Conservation (phyloP, 2,888 invertebrate species). For the Gastrophysa polygoni region DNA sequence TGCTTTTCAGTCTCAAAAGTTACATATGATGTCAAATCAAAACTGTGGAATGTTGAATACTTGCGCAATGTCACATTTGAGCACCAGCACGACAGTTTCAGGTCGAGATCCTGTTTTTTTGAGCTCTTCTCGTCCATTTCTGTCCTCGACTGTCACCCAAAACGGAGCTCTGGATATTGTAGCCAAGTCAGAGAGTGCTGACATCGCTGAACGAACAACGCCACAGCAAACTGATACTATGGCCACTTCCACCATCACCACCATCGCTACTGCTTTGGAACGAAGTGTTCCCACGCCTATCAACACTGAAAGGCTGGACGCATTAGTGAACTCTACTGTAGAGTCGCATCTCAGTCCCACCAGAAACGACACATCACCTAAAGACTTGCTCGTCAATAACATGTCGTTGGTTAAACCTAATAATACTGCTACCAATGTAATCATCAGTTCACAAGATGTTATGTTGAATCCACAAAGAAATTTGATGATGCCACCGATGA, state of each 20-base stretch:
- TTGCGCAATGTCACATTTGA: conserved; percentile 30
- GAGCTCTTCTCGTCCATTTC: conserved; percentile 41
- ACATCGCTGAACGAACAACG: conserved; percentile 43
- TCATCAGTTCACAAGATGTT: conserved; percentile 53
- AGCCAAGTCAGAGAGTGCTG: conserved; percentile 50
- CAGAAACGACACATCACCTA: conserved; percentile 40
- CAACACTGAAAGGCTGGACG: conserved; percentile 63
- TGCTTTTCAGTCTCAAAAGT: conserved; percentile 30
- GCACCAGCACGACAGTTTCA: conserved; percentile 23
- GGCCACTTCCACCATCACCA: conserved; percentile 57
- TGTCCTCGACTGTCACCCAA: conserved; percentile 39
- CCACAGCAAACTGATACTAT: conserved; percentile 40
- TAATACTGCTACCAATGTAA: conserved; percentile 29
- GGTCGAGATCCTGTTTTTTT: conserved; percentile 41
- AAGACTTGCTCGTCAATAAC: conserved; percentile 44
- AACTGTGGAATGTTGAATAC: conserved; percentile 31
- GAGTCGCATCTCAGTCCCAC: conserved; percentile 61
- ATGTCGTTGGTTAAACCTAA: conserved; percentile 27
- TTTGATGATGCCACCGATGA: conserved; percentile 46
- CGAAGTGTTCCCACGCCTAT: conserved; percentile 46
- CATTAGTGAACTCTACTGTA: conserved; percentile 64
- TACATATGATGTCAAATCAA: conserved; percentile 34
- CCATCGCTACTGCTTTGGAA: conserved; percentile 45
- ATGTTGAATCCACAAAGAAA: conserved; percentile 52
- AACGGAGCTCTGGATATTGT: conserved; percentile 45